A percentile compares a stretch with the other conserved stretches of the same genome.
Evolutionary conservation across 2,797 vertebrate genomes (phyloP).

Genomic region (Tapera naevia): DNA sequence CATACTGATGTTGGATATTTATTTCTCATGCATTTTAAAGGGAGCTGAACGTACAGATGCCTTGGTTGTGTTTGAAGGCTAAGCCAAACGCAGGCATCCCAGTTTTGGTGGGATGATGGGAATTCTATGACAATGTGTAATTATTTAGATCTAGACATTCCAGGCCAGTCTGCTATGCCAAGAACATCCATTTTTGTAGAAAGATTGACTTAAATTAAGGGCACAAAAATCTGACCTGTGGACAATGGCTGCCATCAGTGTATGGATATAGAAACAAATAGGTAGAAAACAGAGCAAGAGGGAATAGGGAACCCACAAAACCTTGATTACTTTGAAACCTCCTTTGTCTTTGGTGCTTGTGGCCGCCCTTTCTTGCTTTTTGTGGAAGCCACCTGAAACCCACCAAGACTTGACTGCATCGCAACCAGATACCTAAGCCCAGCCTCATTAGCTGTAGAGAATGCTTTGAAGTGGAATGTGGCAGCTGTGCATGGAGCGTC

Average conservation of each 20-base stretch:
- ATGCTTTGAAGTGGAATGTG: not conserved
- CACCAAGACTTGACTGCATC: not conserved
- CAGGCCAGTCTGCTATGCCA: not conserved
- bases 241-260: not conserved
- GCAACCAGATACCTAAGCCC: not conserved
- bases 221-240: not conserved
- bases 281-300: not conserved
- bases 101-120: not conserved
- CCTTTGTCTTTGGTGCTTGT: not conserved
- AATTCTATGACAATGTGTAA: not conserved
- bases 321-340: not conserved
- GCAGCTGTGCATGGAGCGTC: not conserved
- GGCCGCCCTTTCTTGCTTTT: not conserved
- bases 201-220: not conserved
- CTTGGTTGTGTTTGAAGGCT: constrained; percentile 12
- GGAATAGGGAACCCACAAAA: not conserved
- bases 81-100: not conserved
- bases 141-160: constrained; percentile 59
- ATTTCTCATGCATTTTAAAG: not conserved
- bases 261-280: not conserved
- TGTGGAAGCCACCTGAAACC: not conserved
- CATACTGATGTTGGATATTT: not conserved
- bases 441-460: not conserved
- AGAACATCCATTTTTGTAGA: constrained; percentile 40
- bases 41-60: not conserved